These are phyloP conservation scores for Phymatocera aterrima DNA, from an alignment of 2,888 invertebrate species.

Conservation along the genomic window DNA sequence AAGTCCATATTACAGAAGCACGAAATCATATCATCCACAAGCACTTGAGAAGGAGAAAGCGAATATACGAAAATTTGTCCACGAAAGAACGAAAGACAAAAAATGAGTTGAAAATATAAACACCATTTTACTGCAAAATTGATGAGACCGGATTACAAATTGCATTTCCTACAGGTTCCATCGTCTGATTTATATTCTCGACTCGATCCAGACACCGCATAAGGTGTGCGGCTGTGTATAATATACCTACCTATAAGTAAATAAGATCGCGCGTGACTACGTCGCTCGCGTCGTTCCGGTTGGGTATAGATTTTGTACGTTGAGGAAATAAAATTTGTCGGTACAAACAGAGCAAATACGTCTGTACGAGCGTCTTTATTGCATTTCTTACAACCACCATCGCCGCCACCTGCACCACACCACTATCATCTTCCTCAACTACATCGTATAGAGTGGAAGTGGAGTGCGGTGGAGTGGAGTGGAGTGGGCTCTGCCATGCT, in stretches of 20 bases:
- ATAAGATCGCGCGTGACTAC: neutral
- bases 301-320: neutral
- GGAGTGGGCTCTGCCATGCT: neutral
- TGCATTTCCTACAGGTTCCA: too few relatives aligned
- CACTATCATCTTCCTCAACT: neutral
- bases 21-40: too few relatives aligned
- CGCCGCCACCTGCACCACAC: neutral
- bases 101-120: too few relatives aligned
- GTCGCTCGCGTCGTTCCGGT: neutral
- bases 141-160: too few relatives aligned
- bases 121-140: too few relatives aligned
- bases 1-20: too few relatives aligned
- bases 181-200: too few relatives aligned
- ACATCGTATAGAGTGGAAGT: neutral
- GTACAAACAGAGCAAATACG: constrained; percentile 18
- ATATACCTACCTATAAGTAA: neutral
- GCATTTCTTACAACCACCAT: neutral
- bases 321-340: constrained; percentile 17
- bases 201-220: neutral
- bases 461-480: neutral
- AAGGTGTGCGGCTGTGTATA: neutral
- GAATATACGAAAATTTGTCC: too few relatives aligned
- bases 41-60: too few relatives aligned
- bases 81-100: too few relatives aligned
- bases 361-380: constrained; percentile 6